Evolutionary conservation across 2,888 invertebrate genomes (phyloP).

Genomic region (Uloborus plumipes): DNA sequence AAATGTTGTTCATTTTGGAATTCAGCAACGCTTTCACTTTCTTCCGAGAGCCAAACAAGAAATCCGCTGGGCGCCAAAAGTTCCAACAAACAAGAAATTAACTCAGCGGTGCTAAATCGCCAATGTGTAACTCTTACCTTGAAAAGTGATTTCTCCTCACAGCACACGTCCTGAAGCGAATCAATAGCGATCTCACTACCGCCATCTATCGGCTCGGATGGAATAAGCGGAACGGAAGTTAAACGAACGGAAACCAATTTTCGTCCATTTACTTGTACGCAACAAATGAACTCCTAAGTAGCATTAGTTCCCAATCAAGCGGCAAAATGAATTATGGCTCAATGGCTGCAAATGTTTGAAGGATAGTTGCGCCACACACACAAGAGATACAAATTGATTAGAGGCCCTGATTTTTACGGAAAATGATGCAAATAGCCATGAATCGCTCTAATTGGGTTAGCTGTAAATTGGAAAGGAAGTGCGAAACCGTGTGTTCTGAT

Average conservation of each 20-base stretch:
- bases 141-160: slow-evolving; percentile 3
- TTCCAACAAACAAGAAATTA: neutral
- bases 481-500: too few species aligned
- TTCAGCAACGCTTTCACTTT: too few species aligned
- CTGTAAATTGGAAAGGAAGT: too few species aligned
- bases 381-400: too few species aligned
- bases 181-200: slow-evolving; percentile 43
- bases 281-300: slow-evolving; percentile 43
- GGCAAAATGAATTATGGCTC: slow-evolving; percentile 44
- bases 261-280: slow-evolving; percentile 43
- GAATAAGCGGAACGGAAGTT: slow-evolving; percentile 45
- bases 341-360: slow-evolving; percentile 3
- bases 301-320: slow-evolving; percentile 47
- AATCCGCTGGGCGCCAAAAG: neutral
- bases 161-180: slow-evolving; percentile 46
- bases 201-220: slow-evolving; percentile 48
- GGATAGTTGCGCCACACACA: too few species aligned
- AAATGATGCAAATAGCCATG: too few species aligned
- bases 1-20: too few species aligned
- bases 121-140: slow-evolving; percentile 16
- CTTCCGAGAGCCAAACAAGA: too few species aligned
- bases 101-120: slow-evolving; percentile 7
- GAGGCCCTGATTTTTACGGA: too few species aligned
- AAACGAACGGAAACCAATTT: slow-evolving; percentile 39
- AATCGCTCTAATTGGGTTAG: too few species aligned